Percentiles rank a stretch among this genome's conserved stretches.
These are phyloP conservation scores for Chauna torquata DNA, from an alignment of 2,113 vertebrate species.

Conservation along the genomic window DNA sequence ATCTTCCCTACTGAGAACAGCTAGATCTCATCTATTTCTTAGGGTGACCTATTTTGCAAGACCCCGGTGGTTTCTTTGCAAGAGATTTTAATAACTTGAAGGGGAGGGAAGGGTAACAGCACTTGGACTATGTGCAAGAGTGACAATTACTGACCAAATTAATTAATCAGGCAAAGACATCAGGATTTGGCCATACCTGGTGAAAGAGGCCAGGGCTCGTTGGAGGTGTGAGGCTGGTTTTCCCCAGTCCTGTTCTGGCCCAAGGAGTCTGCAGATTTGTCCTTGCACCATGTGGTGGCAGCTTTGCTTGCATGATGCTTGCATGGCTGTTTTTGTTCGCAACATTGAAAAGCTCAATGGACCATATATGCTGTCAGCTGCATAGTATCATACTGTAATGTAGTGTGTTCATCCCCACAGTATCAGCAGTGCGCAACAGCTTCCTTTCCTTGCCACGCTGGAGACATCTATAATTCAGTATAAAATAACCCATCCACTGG, in stretches of 20 bases:
- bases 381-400: not conserved
- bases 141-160: not conserved
- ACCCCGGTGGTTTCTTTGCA: not conserved
- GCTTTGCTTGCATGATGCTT: not conserved
- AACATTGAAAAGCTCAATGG: not conserved
- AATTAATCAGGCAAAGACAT: not conserved
- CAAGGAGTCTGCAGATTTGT: not conserved
- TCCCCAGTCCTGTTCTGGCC: not conserved
- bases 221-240: not conserved
- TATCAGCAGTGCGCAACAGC: not conserved
- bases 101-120: not conserved
- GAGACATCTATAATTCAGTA: not conserved
- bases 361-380: not conserved
- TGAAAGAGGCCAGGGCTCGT: not conserved
- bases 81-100: not conserved
- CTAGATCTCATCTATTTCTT: fast-evolving
- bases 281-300: not conserved
- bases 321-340: not conserved
- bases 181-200: not conserved
- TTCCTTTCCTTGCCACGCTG: not conserved
- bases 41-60: not conserved
- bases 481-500: fast-evolving
- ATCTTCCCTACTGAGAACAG: not conserved
- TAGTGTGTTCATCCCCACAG: not conserved
- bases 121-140: not conserved